Conservation (phyloP, 2,888 invertebrate species). For the Acholoe squamosa region DNA sequence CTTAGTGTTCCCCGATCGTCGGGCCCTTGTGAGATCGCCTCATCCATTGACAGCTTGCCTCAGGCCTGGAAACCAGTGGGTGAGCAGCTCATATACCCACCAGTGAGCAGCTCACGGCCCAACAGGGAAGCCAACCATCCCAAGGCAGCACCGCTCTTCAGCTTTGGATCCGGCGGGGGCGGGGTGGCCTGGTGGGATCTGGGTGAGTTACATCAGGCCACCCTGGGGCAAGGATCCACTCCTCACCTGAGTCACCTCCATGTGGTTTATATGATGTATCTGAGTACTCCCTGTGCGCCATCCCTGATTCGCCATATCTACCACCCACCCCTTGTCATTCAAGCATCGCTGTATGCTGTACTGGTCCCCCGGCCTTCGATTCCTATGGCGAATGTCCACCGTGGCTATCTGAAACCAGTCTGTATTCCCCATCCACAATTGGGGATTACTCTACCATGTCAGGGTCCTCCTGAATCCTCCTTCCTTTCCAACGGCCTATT, state of each 20-base stretch:
- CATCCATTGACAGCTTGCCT: conserved; percentile 9
- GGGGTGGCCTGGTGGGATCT: background rate
- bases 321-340: too few relatives aligned
- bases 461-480: background rate
- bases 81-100: background rate
- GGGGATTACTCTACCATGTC: background rate
- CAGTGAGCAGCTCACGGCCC: background rate
- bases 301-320: too few relatives aligned
- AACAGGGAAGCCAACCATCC: background rate
- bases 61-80: background rate
- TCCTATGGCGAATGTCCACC: background rate
- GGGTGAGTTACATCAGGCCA: background rate
- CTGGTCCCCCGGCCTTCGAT: background rate
- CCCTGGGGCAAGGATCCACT: too few relatives aligned
- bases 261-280: too few relatives aligned
- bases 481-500: background rate
- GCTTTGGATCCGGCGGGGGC: background rate
- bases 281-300: too few relatives aligned
- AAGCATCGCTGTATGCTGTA: background rate
- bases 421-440: background rate
- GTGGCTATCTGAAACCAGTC: background rate
- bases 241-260: too few relatives aligned
- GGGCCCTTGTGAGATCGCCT: background rate
- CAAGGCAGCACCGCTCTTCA: background rate
- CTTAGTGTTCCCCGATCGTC: conserved; percentile 9